phyloP scores from a whole-genome alignment of 2,797 vertebrate genomes.

The Rhinoraja longicauda region DNA sequence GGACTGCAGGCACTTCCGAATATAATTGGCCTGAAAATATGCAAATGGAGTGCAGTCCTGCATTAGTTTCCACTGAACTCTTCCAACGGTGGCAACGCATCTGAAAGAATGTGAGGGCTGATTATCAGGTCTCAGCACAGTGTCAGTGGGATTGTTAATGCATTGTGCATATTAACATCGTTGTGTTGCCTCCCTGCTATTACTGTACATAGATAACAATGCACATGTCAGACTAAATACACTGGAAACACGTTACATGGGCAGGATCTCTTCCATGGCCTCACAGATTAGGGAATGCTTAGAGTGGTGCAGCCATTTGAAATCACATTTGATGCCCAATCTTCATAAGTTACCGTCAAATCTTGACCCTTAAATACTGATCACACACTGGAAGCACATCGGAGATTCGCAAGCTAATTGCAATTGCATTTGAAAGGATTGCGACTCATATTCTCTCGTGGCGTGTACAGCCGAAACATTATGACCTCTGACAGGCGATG shows the following conservation, averaged over 20 bases:
- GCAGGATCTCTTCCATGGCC: neutral
- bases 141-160: neutral
- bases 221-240: no score
- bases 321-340: neutral
- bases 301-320: neutral
- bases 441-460: neutral
- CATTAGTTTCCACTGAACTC: slow-evolving; percentile 19
- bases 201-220: neutral
- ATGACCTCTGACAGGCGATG: no score
- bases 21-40: slow-evolving; percentile 31
- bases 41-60: neutral
- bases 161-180: neutral
- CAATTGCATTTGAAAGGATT: neutral
- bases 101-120: neutral
- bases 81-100: neutral
- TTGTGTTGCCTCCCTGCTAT: neutral
- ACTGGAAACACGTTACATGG: neutral
- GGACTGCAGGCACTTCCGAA: neutral
- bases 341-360: neutral
- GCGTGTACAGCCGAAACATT: no score
- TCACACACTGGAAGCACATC: neutral
- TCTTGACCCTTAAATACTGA: neutral
- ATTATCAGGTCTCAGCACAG: slow-evolving; percentile 6
- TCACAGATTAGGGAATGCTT: neutral
- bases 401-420: neutral